Conservation (phyloP, 2,888 invertebrate genomes). For the Macroteleia sp. region DNA sequence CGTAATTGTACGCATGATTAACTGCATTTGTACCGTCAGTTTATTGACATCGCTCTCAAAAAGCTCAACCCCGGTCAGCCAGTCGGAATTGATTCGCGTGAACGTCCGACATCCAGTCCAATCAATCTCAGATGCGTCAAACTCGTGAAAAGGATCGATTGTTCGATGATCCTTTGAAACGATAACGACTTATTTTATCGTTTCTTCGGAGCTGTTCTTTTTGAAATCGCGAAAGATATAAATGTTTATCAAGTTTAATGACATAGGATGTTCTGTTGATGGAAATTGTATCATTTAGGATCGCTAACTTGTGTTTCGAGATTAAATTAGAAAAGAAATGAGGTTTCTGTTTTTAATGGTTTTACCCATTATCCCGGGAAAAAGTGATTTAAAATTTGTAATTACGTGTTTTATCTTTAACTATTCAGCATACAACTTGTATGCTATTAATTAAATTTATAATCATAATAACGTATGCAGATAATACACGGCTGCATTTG, state of each 20-base stretch:
- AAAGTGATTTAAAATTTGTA: background rate
- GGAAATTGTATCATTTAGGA: slow-evolving; percentile 2
- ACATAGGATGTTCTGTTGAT: slow-evolving; percentile 4
- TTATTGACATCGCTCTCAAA: slow-evolving; percentile 71
- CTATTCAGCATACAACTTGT: background rate
- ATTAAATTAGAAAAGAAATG: slow-evolving; percentile 29
- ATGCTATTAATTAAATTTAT: background rate
- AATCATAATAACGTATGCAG: background rate
- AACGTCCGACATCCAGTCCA: slow-evolving; percentile 55
- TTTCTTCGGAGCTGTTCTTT: slow-evolving; percentile 6
- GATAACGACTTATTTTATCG: slow-evolving; percentile 43
- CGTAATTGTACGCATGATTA: slow-evolving; percentile 71
- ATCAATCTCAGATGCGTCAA: slow-evolving; percentile 59
- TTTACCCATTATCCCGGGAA: background rate
- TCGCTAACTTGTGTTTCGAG: background rate
- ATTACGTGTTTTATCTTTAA: background rate
- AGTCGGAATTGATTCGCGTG: slow-evolving; percentile 71
- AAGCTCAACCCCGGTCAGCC: slow-evolving; percentile 68
- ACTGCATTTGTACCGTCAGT: slow-evolving; percentile 72
- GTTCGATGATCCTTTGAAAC: slow-evolving; percentile 30
- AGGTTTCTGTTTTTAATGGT: slow-evolving; percentile 22
- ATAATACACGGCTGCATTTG: background rate
- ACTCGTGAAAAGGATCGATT: slow-evolving; percentile 48
- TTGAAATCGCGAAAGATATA: slow-evolving; percentile 8
- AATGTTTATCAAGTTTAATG: slow-evolving; percentile 37